Evolutionary conservation across 2,797 vertebrate species (phyloP).

Genomic region (Schizothorax lantsangensis): DNA sequence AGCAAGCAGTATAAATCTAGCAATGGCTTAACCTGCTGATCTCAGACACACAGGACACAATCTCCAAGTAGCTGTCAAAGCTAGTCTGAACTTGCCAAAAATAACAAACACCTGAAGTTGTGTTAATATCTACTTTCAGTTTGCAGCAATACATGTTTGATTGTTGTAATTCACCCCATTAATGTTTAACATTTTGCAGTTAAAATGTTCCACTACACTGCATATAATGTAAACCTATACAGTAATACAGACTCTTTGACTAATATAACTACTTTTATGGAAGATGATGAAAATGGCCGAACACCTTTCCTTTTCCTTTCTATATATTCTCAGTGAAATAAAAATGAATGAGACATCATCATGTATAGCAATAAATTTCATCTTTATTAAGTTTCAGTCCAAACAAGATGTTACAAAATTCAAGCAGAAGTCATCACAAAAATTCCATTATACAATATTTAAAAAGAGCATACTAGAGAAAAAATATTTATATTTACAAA

Average conservation of each 20-base stretch:
- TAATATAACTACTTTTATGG: not conserved
- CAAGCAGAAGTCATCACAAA: not conserved
- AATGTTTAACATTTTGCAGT: not conserved
- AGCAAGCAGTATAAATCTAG: not conserved
- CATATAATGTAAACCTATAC: not conserved
- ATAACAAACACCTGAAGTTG: not conserved
- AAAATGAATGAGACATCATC: not conserved
- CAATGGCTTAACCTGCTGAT: not conserved
- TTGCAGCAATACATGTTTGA: not conserved
- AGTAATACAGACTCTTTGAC: not conserved
- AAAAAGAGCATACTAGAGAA: not conserved
- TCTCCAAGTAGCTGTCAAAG: not conserved
- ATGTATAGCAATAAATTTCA: not conserved
- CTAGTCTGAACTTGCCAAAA: not conserved
- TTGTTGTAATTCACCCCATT: not conserved
- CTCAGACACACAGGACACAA: no score
- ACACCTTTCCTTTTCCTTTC: not conserved
- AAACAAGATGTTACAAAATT: not conserved
- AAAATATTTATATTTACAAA: conserved; percentile 17
- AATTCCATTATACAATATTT: not conserved
- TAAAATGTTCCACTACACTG: not conserved
- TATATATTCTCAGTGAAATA: not conserved
- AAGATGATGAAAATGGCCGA: not conserved
- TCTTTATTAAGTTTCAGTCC: not conserved
- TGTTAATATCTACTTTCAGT: not conserved